Evolutionary conservation across 2,797 vertebrate species (phyloP).

Genomic region (Sebastolobus altivelis): DNA sequence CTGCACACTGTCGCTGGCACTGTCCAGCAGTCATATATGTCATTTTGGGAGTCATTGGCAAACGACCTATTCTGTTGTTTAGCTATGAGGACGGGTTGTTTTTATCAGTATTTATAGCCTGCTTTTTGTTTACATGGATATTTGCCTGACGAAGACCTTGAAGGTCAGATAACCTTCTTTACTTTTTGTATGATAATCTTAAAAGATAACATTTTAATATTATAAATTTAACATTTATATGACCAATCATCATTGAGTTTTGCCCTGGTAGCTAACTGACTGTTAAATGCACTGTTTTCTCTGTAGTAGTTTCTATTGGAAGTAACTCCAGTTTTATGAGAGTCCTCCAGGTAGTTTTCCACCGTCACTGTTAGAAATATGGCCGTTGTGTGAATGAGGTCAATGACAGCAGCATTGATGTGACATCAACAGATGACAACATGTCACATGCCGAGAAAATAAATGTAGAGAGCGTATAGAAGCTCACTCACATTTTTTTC

Average conservation of each 20-base stretch:
- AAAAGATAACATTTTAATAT: neutral
- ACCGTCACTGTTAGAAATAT: conserved; percentile 38
- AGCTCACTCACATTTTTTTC: conserved; percentile 63
- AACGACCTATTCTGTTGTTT: too few relatives aligned
- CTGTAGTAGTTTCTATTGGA: neutral
- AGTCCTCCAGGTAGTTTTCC: conserved; percentile 22
- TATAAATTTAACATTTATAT: neutral
- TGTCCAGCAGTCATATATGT: too few relatives aligned
- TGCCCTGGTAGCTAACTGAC: neutral
- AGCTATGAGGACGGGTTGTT: neutral
- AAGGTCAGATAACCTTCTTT: neutral
- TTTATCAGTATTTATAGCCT: too few relatives aligned
- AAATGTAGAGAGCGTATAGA: conserved; percentile 22
- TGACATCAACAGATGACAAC: conserved; percentile 42
- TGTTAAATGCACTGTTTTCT: neutral
- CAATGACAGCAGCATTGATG: conserved; percentile 47
- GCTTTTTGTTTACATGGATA: too few relatives aligned
- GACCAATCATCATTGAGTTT: neutral
- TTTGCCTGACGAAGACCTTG: too few relatives aligned
- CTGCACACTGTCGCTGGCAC: too few relatives aligned
- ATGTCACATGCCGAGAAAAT: conserved; percentile 73
- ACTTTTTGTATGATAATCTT: neutral
- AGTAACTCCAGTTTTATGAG: neutral
- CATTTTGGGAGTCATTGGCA: too few relatives aligned
- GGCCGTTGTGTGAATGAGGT: conserved; percentile 57